A percentile compares a stretch with the other conserved stretches of the same genome.
Evolutionary conservation across 2,888 invertebrate genomes (phyloP).

Genomic region (Coleophora deauratella): DNA sequence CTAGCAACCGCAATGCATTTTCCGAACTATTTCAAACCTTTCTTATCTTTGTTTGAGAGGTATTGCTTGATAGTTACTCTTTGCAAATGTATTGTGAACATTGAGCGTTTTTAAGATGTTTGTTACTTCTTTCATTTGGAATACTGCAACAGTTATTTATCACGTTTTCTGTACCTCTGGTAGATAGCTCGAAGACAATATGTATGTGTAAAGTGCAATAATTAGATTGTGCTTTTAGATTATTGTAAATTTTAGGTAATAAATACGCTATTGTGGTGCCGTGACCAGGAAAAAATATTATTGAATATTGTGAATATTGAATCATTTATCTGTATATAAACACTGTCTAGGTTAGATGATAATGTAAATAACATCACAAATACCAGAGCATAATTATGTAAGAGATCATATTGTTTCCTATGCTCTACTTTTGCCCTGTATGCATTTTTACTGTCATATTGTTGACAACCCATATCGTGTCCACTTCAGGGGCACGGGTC

Average conservation of each 20-base stretch:
- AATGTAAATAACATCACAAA: constrained; percentile 13
- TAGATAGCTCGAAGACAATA: constrained; percentile 32
- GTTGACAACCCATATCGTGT: too few species aligned
- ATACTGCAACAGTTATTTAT: too few species aligned
- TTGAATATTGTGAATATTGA: neutral
- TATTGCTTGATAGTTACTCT: neutral
- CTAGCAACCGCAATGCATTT: neutral
- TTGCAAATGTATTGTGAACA: neutral
- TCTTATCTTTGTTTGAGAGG: too few species aligned
- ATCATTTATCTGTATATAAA: constrained; percentile 6
- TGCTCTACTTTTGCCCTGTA: neutral
- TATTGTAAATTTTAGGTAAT: constrained; percentile 15
- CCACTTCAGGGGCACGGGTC: too few species aligned
- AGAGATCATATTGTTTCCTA: constrained; percentile 1
- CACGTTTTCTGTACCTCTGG: neutral
- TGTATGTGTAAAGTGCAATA: constrained; percentile 38
- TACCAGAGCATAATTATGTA: constrained; percentile 3
- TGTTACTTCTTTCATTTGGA: too few species aligned
- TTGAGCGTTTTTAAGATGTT: too few species aligned
- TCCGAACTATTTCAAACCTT: too few species aligned
- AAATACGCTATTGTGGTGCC: constrained; percentile 12
- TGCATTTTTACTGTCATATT: too few species aligned
- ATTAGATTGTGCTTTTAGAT: constrained; percentile 32
- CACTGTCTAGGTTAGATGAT: constrained; percentile 4
- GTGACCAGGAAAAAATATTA: constrained; percentile 10